Percentiles rank a stretch among this genome's conserved stretches.
Conservation (phyloP, 92 coral and sea anemone genomes). For the Pocillopora grandis region DNA sequence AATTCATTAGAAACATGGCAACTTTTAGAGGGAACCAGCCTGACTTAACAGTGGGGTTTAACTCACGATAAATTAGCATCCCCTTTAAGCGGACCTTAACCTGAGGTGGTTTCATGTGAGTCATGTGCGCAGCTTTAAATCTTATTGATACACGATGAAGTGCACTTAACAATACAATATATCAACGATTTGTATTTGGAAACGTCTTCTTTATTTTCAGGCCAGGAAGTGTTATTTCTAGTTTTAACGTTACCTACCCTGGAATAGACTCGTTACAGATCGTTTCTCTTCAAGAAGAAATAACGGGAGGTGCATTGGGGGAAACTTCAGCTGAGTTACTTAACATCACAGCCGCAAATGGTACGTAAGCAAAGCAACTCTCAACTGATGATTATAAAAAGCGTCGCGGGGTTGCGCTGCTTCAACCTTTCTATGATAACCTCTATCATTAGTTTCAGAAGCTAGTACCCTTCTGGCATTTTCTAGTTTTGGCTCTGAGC, state of each 20-base stretch:
- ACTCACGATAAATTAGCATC: neutral
- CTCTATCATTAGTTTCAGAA: too few species aligned
- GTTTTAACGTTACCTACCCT: constrained; percentile 43
- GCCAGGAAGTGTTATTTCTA: constrained; percentile 49
- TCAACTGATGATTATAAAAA: neutral
- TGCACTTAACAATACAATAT: too few species aligned
- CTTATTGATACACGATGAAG: neutral
- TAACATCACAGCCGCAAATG: constrained; percentile 16
- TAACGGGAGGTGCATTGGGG: constrained; percentile 39
- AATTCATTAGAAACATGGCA: neutral
- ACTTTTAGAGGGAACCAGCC: too few species aligned
- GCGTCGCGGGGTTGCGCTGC: too few species aligned
- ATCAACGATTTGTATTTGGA: neutral
- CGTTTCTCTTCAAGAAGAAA: constrained; percentile 44
- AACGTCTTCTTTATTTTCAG: constrained; percentile 9
- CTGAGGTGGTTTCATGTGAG: neutral
- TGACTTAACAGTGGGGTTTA: neutral
- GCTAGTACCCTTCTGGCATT: too few species aligned
- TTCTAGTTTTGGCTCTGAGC: too few species aligned
- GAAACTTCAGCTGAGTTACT: constrained; percentile 21
- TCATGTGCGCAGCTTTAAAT: neutral
- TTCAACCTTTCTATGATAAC: too few species aligned
- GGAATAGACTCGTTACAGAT: constrained; percentile 51
- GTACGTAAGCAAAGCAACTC: neutral
- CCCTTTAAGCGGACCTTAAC: too few species aligned